Conservation (phyloP, 1,140 invertebrate genomes). For the Scaptodrosophila lebanonensis region DNA sequence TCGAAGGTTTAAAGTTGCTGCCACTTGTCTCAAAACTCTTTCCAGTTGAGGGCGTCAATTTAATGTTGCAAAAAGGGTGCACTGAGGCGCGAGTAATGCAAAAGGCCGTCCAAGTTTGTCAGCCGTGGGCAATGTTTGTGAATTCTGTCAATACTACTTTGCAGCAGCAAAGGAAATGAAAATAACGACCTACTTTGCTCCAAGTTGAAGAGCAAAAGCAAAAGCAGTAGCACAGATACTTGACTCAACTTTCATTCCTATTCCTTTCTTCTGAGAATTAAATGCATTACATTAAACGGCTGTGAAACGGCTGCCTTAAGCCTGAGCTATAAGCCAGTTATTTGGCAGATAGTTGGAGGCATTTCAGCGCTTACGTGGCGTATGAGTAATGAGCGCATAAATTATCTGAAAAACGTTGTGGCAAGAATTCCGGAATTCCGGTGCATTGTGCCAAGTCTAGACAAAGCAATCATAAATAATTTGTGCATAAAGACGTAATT, state of each 20-base stretch:
- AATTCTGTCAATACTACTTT: no score
- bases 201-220: no score
- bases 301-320: slow-evolving; percentile 8
- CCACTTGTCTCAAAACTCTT: no score
- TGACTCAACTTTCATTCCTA: no score
- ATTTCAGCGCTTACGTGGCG: slow-evolving; percentile 41
- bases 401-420: slow-evolving; percentile 30
- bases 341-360: neutral
- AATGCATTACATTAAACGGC: neutral
- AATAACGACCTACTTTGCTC: no score
- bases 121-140: no score
- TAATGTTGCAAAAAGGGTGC: no score
- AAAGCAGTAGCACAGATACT: no score
- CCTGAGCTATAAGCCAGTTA: slow-evolving; percentile 9
- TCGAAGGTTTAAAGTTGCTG: slow-evolving; percentile 4
- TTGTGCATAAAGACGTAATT: slow-evolving; percentile 70
- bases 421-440: slow-evolving; percentile 56
- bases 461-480: slow-evolving; percentile 74
- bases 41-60: no score
- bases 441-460: slow-evolving; percentile 68
- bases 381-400: slow-evolving; percentile 61
- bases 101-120: no score
- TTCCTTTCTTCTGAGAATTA: neutral
- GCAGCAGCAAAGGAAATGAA: no score
- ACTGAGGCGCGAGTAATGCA: no score